Conservation (phyloP, 2,797 vertebrate species). For the Sciurus vulgaris region DNA sequence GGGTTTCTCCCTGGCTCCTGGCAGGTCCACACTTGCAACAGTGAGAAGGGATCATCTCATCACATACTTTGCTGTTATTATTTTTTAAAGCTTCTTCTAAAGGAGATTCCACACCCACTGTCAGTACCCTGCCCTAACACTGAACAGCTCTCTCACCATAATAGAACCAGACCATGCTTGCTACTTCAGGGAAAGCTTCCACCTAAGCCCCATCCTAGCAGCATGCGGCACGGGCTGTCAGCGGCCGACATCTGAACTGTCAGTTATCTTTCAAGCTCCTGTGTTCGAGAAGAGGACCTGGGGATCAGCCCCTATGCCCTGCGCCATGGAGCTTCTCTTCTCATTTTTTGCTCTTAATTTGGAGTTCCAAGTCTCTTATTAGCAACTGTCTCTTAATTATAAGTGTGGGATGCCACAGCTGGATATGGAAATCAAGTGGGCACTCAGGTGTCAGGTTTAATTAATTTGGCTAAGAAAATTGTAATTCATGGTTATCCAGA, state of each 20-base stretch:
- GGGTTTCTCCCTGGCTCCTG: background rate
- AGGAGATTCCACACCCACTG: conserved; percentile 58
- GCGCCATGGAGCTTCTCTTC: background rate
- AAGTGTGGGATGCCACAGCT: conserved; percentile 78
- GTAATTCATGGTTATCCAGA: conserved; percentile 82
- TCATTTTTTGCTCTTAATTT: conserved; percentile 74
- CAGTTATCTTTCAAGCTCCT: background rate
- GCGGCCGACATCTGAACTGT: too few relatives aligned
- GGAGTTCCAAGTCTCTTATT: conserved; percentile 74
- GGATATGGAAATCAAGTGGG: conserved; percentile 85
- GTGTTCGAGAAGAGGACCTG: background rate
- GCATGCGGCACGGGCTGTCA: fast-evolving
- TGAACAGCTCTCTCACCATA: conserved; percentile 26
- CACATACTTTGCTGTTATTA: background rate
- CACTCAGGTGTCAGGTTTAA: conserved; percentile 79
- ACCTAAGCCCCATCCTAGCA: background rate
- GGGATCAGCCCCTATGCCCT: background rate
- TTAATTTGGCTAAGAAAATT: conserved; percentile 83
- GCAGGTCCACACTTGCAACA: conserved; percentile 36
- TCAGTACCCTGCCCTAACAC: conserved; percentile 49
- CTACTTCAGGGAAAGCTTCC: background rate
- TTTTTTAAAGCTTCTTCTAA: conserved; percentile 36
- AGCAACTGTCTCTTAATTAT: conserved; percentile 82
- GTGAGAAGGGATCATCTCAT: conserved; percentile 14
- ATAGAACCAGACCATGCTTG: background rate